Evolutionary conservation across 92 coral and sea anemone genomes (phyloP).

Genomic region (Bergia puertoricense): DNA sequence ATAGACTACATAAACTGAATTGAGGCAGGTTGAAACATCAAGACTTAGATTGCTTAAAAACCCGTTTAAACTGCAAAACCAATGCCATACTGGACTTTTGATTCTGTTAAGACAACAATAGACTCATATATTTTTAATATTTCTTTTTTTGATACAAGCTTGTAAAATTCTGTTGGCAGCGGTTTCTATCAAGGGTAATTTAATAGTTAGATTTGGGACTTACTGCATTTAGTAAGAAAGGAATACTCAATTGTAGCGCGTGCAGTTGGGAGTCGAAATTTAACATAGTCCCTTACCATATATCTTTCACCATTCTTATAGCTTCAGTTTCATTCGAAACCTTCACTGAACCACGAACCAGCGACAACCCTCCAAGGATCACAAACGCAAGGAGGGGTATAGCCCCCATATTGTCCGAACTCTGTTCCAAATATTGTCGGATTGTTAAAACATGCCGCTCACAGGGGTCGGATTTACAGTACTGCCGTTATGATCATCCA

Average conservation of each 20-base stretch:
- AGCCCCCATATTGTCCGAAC: not conserved
- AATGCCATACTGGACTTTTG: not conserved
- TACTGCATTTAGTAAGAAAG: not conserved
- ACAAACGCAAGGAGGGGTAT: no score
- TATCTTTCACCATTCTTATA: slow-evolving; percentile 31
- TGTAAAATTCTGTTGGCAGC: not conserved
- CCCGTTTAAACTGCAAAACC: not conserved
- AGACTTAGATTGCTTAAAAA: not conserved
- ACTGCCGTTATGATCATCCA: not conserved
- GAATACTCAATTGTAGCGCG: not conserved
- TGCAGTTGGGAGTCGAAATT: not conserved
- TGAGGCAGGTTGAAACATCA: not conserved
- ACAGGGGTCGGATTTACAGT: not conserved
- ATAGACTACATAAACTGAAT: not conserved
- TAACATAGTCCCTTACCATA: slow-evolving; percentile 13
- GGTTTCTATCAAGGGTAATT: not conserved
- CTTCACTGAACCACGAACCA: slow-evolving; percentile 13
- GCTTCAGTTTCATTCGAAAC: slow-evolving; percentile 35
- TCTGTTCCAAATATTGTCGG: not conserved
- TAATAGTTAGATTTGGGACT: not conserved
- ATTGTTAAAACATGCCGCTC: not conserved
- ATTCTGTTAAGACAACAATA: no score
- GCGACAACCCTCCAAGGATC: not conserved
- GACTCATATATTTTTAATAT: not conserved
- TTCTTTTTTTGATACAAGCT: not conserved